Conservation (phyloP, 2,113 vertebrate species). For the Halcyon malimbica region DNA sequence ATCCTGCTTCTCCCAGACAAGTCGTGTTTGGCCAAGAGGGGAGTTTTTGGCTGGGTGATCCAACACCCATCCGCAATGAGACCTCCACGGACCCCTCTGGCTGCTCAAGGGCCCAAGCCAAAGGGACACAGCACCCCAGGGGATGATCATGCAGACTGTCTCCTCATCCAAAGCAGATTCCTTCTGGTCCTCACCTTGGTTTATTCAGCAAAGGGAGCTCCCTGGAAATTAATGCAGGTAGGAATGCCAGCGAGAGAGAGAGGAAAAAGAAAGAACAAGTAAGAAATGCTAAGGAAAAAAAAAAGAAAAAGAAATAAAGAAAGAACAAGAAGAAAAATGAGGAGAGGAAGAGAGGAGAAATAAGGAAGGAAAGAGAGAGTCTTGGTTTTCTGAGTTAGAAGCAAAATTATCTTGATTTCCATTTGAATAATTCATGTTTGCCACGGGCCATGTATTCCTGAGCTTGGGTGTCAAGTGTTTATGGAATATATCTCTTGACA, state of each 20-base stretch:
- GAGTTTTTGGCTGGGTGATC: background rate
- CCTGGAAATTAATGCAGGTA: background rate
- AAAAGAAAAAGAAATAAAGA: background rate
- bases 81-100: background rate
- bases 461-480: slow-evolving; percentile 77
- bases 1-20: background rate
- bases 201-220: background rate
- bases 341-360: slow-evolving; percentile 26
- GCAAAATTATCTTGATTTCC: slow-evolving; percentile 80
- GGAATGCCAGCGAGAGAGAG: background rate
- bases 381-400: slow-evolving; percentile 75
- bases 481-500: slow-evolving; percentile 78
- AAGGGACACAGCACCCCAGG: background rate
- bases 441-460: slow-evolving; percentile 78
- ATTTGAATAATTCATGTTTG: slow-evolving; percentile 80
- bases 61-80: background rate
- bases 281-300: background rate
- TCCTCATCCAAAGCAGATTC: background rate
- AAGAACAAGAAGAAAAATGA: slow-evolving; percentile 2
- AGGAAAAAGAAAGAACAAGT: background rate
- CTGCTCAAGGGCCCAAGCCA: background rate
- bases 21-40: rapidly evolving
- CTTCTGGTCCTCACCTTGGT: background rate
- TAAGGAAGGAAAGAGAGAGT: slow-evolving; percentile 56
- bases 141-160: background rate